Evolutionary conservation across 1,140 invertebrate genomes (phyloP).

Genomic region (Paramacrobiotus metropolitanus): DNA sequence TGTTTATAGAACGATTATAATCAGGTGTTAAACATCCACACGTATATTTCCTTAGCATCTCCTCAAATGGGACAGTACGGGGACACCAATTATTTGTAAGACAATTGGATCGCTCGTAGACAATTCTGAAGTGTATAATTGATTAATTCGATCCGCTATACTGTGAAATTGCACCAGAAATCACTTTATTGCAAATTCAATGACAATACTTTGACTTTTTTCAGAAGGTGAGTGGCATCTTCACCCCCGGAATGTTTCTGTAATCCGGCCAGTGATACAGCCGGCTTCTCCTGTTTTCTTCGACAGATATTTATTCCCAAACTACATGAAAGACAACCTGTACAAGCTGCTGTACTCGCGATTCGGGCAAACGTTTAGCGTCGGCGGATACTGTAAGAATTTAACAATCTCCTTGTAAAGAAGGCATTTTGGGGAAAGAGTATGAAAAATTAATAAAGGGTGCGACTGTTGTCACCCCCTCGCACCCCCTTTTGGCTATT

Average conservation of each 20-base stretch:
- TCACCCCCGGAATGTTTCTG: no score
- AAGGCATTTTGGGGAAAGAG: no score
- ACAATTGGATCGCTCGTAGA: background rate
- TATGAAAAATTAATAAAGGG: no score
- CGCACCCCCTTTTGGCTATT: no score
- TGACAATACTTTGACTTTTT: no score
- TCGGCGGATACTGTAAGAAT: background rate
- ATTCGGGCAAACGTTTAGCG: background rate
- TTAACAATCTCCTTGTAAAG: no score
- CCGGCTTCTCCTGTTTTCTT: background rate
- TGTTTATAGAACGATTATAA: slow-evolving; percentile 34
- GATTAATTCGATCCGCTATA: no score
- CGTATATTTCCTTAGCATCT: slow-evolving; percentile 63
- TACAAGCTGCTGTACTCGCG: background rate
- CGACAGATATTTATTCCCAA: background rate
- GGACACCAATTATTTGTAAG: slow-evolving; percentile 34
- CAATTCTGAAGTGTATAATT: background rate
- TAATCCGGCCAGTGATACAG: no score
- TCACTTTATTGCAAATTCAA: no score
- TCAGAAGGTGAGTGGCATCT: no score
- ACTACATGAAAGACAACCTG: background rate
- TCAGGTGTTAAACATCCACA: slow-evolving; percentile 49
- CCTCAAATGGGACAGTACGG: slow-evolving; percentile 76
- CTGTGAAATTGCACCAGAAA: no score
- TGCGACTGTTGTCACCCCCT: no score